These are phyloP conservation scores for Clistopyga incitator DNA, from an alignment of 2,888 invertebrate species.

Conservation along the genomic window DNA sequence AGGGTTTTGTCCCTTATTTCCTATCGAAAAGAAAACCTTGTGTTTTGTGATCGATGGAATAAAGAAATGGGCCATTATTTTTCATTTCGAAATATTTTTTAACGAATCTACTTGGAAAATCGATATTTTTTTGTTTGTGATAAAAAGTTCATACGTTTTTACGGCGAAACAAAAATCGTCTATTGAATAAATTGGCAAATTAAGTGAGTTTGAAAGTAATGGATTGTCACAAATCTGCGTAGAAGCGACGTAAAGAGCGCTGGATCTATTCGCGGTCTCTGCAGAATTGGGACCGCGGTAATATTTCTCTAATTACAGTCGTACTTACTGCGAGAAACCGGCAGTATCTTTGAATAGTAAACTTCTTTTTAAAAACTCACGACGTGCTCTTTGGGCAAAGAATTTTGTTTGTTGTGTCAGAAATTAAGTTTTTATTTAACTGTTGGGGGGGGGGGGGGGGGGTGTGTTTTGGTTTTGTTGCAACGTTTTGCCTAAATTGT, in stretches of 20 bases:
- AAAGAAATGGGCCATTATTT: too few species aligned
- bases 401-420: background rate
- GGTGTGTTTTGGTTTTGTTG: background rate
- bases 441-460: background rate
- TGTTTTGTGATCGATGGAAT: too few species aligned
- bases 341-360: background rate
- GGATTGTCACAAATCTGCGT: background rate
- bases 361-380: background rate
- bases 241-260: background rate
- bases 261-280: slow-evolving; percentile 17
- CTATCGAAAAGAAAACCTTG: too few species aligned
- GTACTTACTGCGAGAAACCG: background rate
- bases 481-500: slow-evolving; percentile 40
- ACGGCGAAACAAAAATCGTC: too few species aligned
- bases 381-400: background rate
- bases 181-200: too few species aligned
- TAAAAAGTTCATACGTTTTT: too few species aligned
- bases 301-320: background rate
- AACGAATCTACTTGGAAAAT: too few species aligned
- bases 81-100: too few species aligned
- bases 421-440: background rate
- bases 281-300: background rate
- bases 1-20: too few species aligned
- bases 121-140: too few species aligned
- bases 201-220: too few species aligned